These are phyloP conservation scores for Antechinus stuartii DNA, from an alignment of 2,113 vertebrate species.

Conservation along the genomic window DNA sequence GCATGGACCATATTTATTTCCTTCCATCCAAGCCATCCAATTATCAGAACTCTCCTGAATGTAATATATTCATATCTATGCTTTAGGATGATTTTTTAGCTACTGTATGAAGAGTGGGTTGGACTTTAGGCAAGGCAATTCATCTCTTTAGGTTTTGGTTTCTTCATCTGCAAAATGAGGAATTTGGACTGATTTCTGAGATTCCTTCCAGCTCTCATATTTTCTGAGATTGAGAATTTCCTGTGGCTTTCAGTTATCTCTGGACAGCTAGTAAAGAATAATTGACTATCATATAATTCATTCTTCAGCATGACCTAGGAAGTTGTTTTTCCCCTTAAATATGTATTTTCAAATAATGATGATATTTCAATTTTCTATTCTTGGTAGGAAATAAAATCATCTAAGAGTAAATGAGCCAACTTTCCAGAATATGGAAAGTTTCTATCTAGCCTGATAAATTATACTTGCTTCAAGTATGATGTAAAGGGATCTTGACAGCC, in stretches of 20 bases:
- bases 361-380: constrained; percentile 44
- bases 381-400: constrained; percentile 61
- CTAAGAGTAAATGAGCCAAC: constrained; percentile 23
- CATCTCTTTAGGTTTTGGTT: constrained; percentile 22
- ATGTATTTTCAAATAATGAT: not conserved
- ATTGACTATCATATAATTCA: not conserved
- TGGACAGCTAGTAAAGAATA: not conserved
- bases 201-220: constrained; percentile 8
- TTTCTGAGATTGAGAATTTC: not conserved
- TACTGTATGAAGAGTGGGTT: not conserved
- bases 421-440: constrained; percentile 47
- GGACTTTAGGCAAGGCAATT: not conserved
- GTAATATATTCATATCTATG: not conserved
- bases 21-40: not conserved
- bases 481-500: constrained; percentile 61
- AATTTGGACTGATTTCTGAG: not conserved
- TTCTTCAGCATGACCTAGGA: not conserved
- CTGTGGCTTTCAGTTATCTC: constrained; percentile 6
- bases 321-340: not conserved
- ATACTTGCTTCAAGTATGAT: constrained; percentile 42
- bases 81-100: not conserved
- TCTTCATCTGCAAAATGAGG: constrained; percentile 28
- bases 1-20: not conserved
- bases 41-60: not conserved
- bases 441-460: constrained; percentile 50